Evolutionary conservation across 2,888 invertebrate species (phyloP), one percentile per base, ranked within the genome.

Genomic region (Leucania comma): DNA sequence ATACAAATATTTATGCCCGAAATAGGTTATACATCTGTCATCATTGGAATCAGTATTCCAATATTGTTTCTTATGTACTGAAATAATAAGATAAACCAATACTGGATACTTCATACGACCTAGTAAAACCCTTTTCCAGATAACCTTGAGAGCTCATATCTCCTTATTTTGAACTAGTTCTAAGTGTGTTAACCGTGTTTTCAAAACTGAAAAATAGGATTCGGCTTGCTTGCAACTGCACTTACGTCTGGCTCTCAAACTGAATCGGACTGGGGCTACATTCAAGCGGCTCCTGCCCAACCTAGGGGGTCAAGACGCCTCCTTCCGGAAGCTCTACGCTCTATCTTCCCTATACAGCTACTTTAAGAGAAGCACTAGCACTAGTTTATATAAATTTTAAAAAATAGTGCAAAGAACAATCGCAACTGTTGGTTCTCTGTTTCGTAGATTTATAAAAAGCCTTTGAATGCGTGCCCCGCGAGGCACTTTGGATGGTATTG

Each of bases 1-100:
- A 68, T 68, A 32, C 32, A 24, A 42, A 64, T 29, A 67, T 53
- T 53, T 51, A 42, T 42, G 0, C 17, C 22, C 1, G 20, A 51
- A 51, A 46, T 17, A 68, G 42, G 46, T 5, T 26, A 17, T 2
- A 54, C 4, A 68, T 14, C 24, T 51, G 6, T 24, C n/a, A 4
- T 48, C 8, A 48, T 20, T 48, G 14, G 8, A 48, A 8, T 6
- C 20, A 20, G 9, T 8, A 46, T 8, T 46, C 8, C 6, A n/a
- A 20, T n/a, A n/a, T n/a, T 46, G 46, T 20, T 20, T 20, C 8
- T 46, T 46, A 48, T 42, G 42, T 48, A 48, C 1, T n/a, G n/a
- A 48, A 48, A 48, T 48, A 48, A 48, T n/a, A 48, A 48, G 8
- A 48, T 2, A 48, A 24, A 14, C 51, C 14, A 14, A 53, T 14